Evolutionary conservation across 1,140 invertebrate species (phyloP).

Genomic region (Monomorium pharaonis): DNA sequence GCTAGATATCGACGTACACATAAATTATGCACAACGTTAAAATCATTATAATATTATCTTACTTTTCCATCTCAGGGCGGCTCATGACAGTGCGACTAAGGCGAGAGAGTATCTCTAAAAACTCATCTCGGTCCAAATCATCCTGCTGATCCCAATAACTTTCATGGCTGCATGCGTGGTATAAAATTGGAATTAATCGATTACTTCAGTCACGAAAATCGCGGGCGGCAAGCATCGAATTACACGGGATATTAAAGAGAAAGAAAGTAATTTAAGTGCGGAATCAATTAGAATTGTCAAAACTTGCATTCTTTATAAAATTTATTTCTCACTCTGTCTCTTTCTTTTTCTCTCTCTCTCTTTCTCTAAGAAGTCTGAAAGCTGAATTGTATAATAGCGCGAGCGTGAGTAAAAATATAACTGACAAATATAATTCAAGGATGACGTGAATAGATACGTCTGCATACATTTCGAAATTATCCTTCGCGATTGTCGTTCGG

Average conservation of each 20-base stretch:
- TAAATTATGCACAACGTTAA: slow-evolving; percentile 6
- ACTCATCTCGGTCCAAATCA: slow-evolving; percentile 84
- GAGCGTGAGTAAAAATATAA: not conserved
- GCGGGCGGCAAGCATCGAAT: not conserved
- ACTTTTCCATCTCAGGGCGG: slow-evolving; percentile 87
- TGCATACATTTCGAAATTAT: slow-evolving; percentile 18
- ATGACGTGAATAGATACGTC: not conserved
- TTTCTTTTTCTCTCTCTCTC: too few species aligned
- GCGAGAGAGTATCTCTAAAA: slow-evolving; percentile 82
- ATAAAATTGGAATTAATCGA: slow-evolving; percentile 25
- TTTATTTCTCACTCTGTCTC: not conserved
- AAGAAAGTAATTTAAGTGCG: slow-evolving; percentile 1
- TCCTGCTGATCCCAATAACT: slow-evolving; percentile 77
- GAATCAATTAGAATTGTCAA: not conserved
- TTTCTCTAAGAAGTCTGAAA: not conserved
- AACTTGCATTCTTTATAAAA: not conserved
- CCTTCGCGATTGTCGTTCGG: not conserved
- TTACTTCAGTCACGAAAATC: not conserved
- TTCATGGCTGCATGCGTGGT: slow-evolving; percentile 50
- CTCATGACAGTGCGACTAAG: slow-evolving; percentile 80
- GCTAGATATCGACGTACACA: not conserved
- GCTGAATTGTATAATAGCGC: not conserved
- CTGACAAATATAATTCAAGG: not conserved
- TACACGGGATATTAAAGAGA: not conserved
- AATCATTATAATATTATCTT: slow-evolving; percentile 67